Evolutionary conservation across 2,797 vertebrate genomes (phyloP), one percentile per base, ranked within the genome.

Genomic region (Coregonus sp.): DNA sequence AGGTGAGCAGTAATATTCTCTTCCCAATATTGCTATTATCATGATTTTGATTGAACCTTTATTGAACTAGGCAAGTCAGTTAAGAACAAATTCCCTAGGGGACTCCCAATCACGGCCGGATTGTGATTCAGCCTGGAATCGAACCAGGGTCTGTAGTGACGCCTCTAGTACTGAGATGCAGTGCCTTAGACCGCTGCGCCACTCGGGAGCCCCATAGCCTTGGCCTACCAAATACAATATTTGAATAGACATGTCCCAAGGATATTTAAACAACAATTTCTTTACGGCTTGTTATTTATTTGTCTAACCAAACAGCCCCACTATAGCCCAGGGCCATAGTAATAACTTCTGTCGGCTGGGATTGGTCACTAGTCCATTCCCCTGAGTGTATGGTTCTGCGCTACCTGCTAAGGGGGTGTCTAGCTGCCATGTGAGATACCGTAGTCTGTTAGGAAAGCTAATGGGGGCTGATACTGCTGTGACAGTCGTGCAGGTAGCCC

Each of bases 371-470:
- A 35, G 66, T 47, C 70, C 70, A 11, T 51, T 14, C 50, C 50
- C 25, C 50, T 31, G 12, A 65, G 63, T 31, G 63, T 11, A 29
- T 25, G 2, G 25, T 1, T 33, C 70, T 52, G 25, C 3, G 12
- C 70, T 72, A 72, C 70, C 50, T 54, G 70, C 70, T 16, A 31
- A 2, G 29, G 50, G 40, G 20, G 14, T 3, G 25, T 54, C 25
- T 37, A 72, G 29, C 70, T 72, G 47, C 14, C 50, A 72, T 14
- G 51, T 6, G 25, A 16, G 20, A 72, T 52, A 25, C 20, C 50
- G 4, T 33, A 33, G 70, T 50, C 70, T 72, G 70, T 72, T 54
- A 29, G 20, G 70, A 54, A 47, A 72, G 47, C 47, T 31, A 16
- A 29, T 11, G 2, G 14, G 5, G 25, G 14, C 40, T 71, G 68